Evolutionary conservation across 2,888 invertebrate species (phyloP).

Genomic region (Archips xylosteana): DNA sequence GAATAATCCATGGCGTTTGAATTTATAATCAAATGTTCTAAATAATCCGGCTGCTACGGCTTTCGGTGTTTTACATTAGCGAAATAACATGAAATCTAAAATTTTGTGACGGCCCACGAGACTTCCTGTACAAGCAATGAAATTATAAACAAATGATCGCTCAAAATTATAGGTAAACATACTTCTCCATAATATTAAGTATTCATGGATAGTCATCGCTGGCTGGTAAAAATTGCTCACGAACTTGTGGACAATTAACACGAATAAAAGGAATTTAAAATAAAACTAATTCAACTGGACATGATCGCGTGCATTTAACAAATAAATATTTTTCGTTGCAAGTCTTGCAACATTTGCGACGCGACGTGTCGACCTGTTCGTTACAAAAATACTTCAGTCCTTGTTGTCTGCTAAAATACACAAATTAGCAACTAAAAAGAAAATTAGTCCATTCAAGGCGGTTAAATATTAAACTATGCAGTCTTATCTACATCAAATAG

Average conservation of each 20-base stretch:
- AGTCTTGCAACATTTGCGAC: not conserved
- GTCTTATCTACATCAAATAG: too few relatives aligned
- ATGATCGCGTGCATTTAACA: not conserved
- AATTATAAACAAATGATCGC: too few relatives aligned
- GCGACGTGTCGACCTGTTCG: not conserved
- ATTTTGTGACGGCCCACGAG: too few relatives aligned
- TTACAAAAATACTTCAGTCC: not conserved
- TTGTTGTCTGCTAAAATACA: not conserved
- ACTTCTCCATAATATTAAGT: not conserved
- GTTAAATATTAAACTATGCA: not conserved
- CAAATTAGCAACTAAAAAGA: not conserved
- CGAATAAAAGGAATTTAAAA: not conserved
- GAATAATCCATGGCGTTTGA: too few relatives aligned
- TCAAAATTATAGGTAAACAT: not conserved
- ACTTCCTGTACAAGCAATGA: too few relatives aligned
- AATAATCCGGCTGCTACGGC: too few relatives aligned
- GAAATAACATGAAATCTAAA: too few relatives aligned
- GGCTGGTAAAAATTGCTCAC: not conserved
- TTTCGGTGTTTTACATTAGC: too few relatives aligned
- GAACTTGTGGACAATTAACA: not conserved
- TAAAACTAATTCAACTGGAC: slow-evolving; percentile 2
- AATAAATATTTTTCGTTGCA: not conserved
- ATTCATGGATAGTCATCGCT: not conserved
- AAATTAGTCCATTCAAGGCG: not conserved
- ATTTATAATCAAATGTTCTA: too few relatives aligned